These are phyloP conservation scores for Epistrophe grossulariae DNA, from an alignment of 2,888 invertebrate genomes.

Conservation along the genomic window DNA sequence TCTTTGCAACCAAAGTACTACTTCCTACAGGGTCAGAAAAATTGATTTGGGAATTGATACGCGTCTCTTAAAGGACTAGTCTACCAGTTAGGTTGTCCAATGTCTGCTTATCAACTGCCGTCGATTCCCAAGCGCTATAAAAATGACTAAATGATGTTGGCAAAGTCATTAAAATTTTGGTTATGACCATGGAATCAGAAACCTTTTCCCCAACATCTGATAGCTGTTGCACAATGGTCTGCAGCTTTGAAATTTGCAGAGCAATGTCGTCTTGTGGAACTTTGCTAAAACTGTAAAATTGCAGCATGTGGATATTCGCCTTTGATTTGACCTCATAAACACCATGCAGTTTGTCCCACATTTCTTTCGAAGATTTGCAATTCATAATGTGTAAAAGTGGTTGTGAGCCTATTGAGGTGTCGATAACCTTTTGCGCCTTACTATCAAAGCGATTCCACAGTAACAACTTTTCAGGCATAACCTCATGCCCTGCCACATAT, in stretches of 20 bases:
- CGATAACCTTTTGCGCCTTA: slow-evolving; percentile 41
- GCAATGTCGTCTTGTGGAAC: slow-evolving; percentile 70
- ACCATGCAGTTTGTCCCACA: too few species aligned
- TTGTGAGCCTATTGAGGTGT: slow-evolving; percentile 55
- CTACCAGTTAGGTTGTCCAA: too few species aligned
- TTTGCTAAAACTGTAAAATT: slow-evolving; percentile 71
- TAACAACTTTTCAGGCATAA: too few species aligned
- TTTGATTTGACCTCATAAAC: slow-evolving; percentile 58
- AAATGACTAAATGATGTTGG: slow-evolving; percentile 76
- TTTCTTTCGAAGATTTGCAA: too few species aligned
- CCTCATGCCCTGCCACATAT: too few species aligned
- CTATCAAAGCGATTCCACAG: too few species aligned
- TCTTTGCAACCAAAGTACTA: slow-evolving; percentile 22
- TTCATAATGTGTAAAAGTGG: slow-evolving; percentile 69
- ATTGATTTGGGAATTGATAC: too few species aligned
- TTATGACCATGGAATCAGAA: slow-evolving; percentile 73
- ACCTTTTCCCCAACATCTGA: slow-evolving; percentile 65
- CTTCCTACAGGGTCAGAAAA: background rate
- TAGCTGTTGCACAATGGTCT: slow-evolving; percentile 59
- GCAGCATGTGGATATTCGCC: slow-evolving; percentile 78
- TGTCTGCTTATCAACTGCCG: too few species aligned
- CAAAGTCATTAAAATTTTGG: slow-evolving; percentile 76
- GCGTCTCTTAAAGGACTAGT: too few species aligned
- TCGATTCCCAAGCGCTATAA: slow-evolving; percentile 74
- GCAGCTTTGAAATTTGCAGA: slow-evolving; percentile 60